Percentiles rank a stretch among this genome's conserved stretches.
Conservation (phyloP, 2,113 vertebrate species). For the Psittacus erithacus region DNA sequence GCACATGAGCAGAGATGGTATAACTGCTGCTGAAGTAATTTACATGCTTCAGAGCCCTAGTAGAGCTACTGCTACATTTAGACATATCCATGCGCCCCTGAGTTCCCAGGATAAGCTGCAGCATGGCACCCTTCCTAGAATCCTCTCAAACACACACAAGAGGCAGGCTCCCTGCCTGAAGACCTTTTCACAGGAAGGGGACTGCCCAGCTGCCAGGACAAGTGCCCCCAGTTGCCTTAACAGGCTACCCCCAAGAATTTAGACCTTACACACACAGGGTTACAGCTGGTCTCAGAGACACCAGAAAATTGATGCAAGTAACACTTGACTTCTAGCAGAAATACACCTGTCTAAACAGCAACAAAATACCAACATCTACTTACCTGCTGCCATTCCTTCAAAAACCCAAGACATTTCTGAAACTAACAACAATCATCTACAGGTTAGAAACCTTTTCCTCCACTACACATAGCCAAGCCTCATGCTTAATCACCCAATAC, state of each 20-base stretch:
- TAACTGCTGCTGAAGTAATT: neutral
- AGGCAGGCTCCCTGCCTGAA: neutral
- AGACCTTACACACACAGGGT: neutral
- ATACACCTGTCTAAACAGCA: neutral
- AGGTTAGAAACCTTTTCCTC: neutral
- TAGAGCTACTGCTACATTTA: neutral
- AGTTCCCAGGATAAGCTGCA: neutral
- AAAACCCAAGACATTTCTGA: neutral
- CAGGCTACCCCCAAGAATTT: neutral
- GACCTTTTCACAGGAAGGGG: neutral
- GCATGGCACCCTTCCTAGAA: fast-evolving
- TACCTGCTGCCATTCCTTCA: neutral
- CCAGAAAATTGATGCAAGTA: neutral
- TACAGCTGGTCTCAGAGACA: neutral
- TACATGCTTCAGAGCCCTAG: neutral
- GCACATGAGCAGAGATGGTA: neutral
- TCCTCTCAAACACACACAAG: neutral
- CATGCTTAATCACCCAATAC: fast-evolving
- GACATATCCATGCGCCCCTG: fast-evolving
- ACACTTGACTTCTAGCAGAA: neutral
- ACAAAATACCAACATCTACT: neutral
- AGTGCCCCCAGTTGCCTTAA: neutral
- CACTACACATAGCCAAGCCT: fast-evolving
- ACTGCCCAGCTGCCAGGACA: neutral
- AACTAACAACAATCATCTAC: neutral